phyloP scores from a whole-genome alignment of 2,797 vertebrate species.

The Diplodus puntazzo region DNA sequence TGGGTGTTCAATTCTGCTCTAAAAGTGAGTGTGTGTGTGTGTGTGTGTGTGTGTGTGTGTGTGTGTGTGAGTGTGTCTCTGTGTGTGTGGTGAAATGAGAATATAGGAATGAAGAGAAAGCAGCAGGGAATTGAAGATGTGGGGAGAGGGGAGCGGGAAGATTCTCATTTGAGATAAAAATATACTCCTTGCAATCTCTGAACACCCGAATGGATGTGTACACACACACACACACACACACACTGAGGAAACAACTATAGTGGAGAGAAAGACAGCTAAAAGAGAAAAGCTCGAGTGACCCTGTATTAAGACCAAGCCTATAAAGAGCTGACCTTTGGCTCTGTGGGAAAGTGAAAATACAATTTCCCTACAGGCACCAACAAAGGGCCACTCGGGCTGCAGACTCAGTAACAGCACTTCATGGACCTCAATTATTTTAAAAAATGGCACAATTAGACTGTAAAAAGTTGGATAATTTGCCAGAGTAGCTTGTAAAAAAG shows the following conservation, averaged over 20 bases:
- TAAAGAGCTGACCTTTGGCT: conserved; percentile 51
- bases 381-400: conserved; percentile 23
- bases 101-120: conserved; percentile 67
- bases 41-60: conserved; percentile 6
- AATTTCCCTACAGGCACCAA: conserved; percentile 45
- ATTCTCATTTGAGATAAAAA: conserved; percentile 83
- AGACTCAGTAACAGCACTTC: conserved; percentile 8
- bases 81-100: conserved; percentile 51
- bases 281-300: conserved; percentile 44
- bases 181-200: conserved; percentile 54
- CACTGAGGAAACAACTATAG: conserved; percentile 33
- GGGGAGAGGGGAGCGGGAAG: conserved; percentile 55
- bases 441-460: background rate
- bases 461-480: conserved; percentile 10
- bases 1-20: conserved; percentile 44
- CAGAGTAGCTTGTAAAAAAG: conserved; percentile 9
- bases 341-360: conserved; percentile 44
- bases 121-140: conserved; percentile 70
- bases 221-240: conserved; percentile 19
- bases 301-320: conserved; percentile 29
- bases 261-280: conserved; percentile 18
- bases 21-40: conserved; percentile 30
- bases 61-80: conserved; percentile 1
- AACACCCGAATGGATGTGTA: conserved; percentile 16
- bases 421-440: conserved; percentile 8